phyloP scores from a whole-genome alignment of 2,888 invertebrate genomes.

The Amphipoea lucens region DNA sequence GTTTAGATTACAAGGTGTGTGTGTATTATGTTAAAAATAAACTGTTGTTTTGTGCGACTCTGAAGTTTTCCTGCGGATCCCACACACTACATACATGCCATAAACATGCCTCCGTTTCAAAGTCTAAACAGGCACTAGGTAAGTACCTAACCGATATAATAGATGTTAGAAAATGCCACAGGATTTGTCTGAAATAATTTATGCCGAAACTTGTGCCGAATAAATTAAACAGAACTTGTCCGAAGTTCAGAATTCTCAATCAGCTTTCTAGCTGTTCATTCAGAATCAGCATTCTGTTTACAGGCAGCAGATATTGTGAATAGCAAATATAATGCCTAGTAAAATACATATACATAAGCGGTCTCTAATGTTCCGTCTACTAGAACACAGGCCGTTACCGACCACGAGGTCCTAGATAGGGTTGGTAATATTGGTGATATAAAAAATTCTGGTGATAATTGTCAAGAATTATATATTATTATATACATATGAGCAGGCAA shows the following conservation, averaged over 20 bases:
- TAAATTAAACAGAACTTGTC: background rate
- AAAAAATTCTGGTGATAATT: no score
- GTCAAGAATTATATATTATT: background rate
- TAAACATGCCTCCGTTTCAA: background rate
- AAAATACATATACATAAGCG: background rate
- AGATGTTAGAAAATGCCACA: background rate
- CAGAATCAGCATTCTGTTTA: background rate
- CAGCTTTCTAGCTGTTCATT: no score
- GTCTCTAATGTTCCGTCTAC: background rate
- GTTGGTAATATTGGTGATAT: background rate
- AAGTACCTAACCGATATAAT: background rate
- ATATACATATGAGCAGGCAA: no score
- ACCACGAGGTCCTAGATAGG: background rate
- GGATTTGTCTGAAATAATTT: conserved; percentile 5
- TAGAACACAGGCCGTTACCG: background rate
- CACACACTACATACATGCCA: background rate
- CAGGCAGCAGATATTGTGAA: background rate
- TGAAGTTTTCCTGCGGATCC: no score
- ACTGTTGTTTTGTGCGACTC: no score
- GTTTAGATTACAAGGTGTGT: no score
- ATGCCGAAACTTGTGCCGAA: background rate
- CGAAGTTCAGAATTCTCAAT: background rate
- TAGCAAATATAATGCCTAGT: background rate
- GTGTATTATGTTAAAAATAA: no score
- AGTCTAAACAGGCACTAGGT: background rate